Conservation (phyloP, 2,888 invertebrate genomes). For the Ectobius pallidus region DNA sequence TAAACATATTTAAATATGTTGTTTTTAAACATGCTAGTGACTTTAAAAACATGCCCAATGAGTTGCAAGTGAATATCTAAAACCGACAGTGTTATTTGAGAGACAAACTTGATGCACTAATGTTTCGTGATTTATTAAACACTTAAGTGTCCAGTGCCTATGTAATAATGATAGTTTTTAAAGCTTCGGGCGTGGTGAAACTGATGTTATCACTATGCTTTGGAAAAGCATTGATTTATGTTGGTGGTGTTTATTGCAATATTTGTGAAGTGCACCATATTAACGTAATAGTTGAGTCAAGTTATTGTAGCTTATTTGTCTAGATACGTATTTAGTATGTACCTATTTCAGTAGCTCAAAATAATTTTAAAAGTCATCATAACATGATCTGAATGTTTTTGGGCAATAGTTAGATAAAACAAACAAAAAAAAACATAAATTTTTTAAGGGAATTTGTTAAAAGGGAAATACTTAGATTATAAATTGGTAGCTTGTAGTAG, state of each 20-base stretch:
- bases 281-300: slow-evolving; percentile 21
- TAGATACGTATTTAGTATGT: slow-evolving; percentile 19
- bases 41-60: no score
- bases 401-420: slow-evolving; percentile 22
- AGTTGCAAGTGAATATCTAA: not conserved
- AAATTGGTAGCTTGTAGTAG: slow-evolving; percentile 27
- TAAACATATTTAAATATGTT: no score
- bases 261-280: slow-evolving; percentile 32
- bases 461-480: slow-evolving; percentile 14
- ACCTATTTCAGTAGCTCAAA: slow-evolving; percentile 18
- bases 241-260: slow-evolving; percentile 31
- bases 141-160: slow-evolving; percentile 39
- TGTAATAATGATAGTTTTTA: slow-evolving; percentile 36
- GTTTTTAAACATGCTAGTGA: no score
- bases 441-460: slow-evolving; percentile 35
- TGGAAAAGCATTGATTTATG: slow-evolving; percentile 34
- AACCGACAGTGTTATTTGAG: no score
- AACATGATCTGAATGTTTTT: slow-evolving; percentile 21
- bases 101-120: slow-evolving; percentile 24
- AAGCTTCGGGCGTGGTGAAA: slow-evolving; percentile 22
- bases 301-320: slow-evolving; percentile 26
- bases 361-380: not conserved
- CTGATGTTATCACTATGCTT: slow-evolving; percentile 18
- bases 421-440: not conserved
- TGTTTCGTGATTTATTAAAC: slow-evolving; percentile 33